A percentile compares a stretch with the other conserved stretches of the same genome.
phyloP scores from a whole-genome alignment of 2,113 vertebrate genomes.

The Dryoscopus gambensis region DNA sequence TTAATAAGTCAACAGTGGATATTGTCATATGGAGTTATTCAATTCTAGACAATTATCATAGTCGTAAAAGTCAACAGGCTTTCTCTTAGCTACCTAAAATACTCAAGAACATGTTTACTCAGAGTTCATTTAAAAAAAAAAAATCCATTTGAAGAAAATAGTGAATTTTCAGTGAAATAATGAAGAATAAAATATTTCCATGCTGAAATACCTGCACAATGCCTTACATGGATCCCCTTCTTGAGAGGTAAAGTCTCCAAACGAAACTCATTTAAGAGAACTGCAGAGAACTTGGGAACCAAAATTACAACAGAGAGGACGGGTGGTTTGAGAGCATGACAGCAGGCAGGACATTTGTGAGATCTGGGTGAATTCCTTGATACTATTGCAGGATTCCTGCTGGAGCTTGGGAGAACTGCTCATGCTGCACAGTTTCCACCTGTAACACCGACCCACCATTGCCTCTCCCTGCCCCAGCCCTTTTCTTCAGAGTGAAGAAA shows the following conservation, averaged over 20 bases:
- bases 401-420: not conserved
- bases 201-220: not conserved
- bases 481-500: not conserved
- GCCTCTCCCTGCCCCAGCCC: not conserved
- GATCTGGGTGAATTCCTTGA: not conserved
- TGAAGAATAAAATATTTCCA: not conserved
- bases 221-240: not conserved
- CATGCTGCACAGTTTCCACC: fast-evolving
- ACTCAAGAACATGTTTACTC: not conserved
- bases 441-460: fast-evolving
- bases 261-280: not conserved
- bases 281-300: not conserved
- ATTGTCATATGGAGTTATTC: not conserved
- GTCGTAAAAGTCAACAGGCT: not conserved
- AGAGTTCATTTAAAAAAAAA: not conserved
- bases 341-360: not conserved
- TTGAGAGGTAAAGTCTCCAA: not conserved
- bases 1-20: constrained; percentile 7
- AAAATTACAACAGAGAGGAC: not conserved
- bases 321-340: not conserved
- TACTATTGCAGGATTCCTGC: not conserved
- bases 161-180: not conserved
- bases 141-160: not conserved
- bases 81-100: not conserved
- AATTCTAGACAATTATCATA: not conserved